Evolutionary conservation across 1,140 invertebrate species (phyloP).

Genomic region (Aradophagus sp.): DNA sequence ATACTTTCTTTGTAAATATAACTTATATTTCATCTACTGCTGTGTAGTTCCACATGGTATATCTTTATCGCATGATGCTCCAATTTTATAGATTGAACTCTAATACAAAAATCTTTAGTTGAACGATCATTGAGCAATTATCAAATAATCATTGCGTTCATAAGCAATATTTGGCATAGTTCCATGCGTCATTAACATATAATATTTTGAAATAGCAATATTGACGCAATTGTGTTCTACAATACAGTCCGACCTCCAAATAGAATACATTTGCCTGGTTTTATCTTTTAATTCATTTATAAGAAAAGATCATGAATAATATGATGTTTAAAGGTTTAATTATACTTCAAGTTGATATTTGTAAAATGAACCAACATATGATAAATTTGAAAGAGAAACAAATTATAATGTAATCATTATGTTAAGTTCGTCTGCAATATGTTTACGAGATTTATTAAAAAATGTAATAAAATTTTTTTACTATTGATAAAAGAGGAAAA

Average conservation of each 20-base stretch:
- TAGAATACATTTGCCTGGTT: no score
- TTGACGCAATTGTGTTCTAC: slow-evolving; percentile 14
- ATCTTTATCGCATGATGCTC: slow-evolving; percentile 2
- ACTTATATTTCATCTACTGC: slow-evolving; percentile 15
- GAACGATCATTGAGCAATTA: slow-evolving; percentile 45
- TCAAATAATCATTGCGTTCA: slow-evolving; percentile 36
- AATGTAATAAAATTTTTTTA: slow-evolving; percentile 38
- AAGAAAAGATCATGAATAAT: no score
- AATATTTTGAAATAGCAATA: slow-evolving; percentile 13
- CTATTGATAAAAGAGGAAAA: slow-evolving; percentile 27
- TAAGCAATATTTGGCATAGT: slow-evolving; percentile 20
- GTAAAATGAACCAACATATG: no score
- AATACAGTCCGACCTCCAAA: no score
- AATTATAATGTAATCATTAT: no score
- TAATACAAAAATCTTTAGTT: slow-evolving; percentile 10
- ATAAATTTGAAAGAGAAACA: no score
- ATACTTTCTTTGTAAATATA: slow-evolving; percentile 31
- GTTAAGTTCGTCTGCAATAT: no score
- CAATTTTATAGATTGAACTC: slow-evolving; percentile 3
- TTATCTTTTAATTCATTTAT: no score
- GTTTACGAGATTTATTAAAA: no score
- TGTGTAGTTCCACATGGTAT: background rate
- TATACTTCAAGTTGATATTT: no score
- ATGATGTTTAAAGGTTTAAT: no score
- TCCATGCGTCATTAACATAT: slow-evolving; percentile 8